A percentile compares a stretch with the other conserved stretches of the same genome.
These are phyloP conservation scores for Melitaea cinxia DNA, from an alignment of 1,140 invertebrate species.

Conservation along the genomic window DNA sequence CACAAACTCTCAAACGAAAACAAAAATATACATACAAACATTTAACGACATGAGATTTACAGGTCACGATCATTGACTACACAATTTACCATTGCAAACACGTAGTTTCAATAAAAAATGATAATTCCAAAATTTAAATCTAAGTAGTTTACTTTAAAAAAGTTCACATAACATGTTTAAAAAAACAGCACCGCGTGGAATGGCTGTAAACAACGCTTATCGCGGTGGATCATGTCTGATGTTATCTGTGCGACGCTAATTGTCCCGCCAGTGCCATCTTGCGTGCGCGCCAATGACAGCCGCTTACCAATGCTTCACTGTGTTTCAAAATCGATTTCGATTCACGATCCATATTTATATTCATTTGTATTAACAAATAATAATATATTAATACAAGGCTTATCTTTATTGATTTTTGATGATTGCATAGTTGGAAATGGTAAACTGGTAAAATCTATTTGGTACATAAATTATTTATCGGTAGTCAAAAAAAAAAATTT, in stretches of 20 bases:
- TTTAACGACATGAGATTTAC: too few relatives aligned
- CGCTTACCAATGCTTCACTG: not conserved
- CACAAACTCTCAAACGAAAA: too few relatives aligned
- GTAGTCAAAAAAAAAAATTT: too few relatives aligned
- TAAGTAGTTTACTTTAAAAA: not conserved
- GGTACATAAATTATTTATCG: too few relatives aligned
- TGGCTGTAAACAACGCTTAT: conserved; percentile 21
- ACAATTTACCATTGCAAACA: too few relatives aligned
- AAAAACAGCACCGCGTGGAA: conserved; percentile 16
- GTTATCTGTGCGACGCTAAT: conserved; percentile 25
- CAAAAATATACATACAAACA: too few relatives aligned
- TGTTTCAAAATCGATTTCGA: not conserved
- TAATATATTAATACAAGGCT: not conserved
- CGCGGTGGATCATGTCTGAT: conserved; percentile 22
- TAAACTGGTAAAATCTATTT: not conserved
- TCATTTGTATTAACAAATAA: not conserved
- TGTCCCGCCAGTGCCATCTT: conserved; percentile 20
- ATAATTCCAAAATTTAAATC: not conserved
- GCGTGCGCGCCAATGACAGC: conserved; percentile 16
- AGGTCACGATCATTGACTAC: too few relatives aligned
- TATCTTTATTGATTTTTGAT: too few relatives aligned
- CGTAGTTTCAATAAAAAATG: too few relatives aligned
- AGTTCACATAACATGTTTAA: conserved; percentile 3
- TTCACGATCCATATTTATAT: conserved; percentile 4
- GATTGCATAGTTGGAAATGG: too few relatives aligned